Evolutionary conservation across 2,888 invertebrate genomes (phyloP).

Genomic region (Aspidiotus rigidus): DNA sequence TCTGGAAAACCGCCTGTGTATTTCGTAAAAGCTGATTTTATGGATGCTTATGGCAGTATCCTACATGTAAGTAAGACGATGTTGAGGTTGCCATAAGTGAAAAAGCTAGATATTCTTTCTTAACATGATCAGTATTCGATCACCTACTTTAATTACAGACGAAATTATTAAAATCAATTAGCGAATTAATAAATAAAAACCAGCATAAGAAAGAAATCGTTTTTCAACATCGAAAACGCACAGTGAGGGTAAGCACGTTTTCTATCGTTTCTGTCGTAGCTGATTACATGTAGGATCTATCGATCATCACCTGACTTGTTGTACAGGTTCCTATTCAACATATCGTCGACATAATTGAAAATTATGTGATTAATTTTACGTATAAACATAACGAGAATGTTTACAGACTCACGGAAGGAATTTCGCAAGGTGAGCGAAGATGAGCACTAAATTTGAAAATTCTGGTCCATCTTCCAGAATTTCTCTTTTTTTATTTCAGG

Average conservation of each 20-base stretch:
- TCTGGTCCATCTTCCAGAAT: not conserved
- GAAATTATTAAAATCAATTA: not conserved
- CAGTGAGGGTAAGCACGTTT: too few species aligned
- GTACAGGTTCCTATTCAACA: not conserved
- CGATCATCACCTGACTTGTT: too few species aligned
- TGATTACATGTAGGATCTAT: too few species aligned
- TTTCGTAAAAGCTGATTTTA: constrained; percentile 24
- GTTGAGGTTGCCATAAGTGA: not conserved
- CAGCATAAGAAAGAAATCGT: too few species aligned
- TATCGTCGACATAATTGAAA: constrained; percentile 5
- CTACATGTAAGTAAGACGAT: constrained; percentile 3
- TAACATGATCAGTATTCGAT: not conserved
- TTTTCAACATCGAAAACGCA: too few species aligned
- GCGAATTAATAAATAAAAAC: not conserved
- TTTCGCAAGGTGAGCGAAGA: constrained; percentile 21
- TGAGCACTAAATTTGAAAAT: not conserved
- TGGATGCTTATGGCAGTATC: constrained; percentile 21
- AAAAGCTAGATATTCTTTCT: not conserved
- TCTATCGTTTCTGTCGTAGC: too few species aligned
- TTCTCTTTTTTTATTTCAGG: constrained; percentile 13
- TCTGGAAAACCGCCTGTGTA: constrained; percentile 17
- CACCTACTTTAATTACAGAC: not conserved
- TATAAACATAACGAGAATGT: constrained; percentile 15
- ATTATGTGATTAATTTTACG: constrained; percentile 18
- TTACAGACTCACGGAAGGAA: constrained; percentile 13